Percentiles rank a stretch among this genome's conserved stretches.
These are phyloP conservation scores for Temnothorax rugatulus DNA, from an alignment of 2,888 invertebrate species.

Conservation along the genomic window DNA sequence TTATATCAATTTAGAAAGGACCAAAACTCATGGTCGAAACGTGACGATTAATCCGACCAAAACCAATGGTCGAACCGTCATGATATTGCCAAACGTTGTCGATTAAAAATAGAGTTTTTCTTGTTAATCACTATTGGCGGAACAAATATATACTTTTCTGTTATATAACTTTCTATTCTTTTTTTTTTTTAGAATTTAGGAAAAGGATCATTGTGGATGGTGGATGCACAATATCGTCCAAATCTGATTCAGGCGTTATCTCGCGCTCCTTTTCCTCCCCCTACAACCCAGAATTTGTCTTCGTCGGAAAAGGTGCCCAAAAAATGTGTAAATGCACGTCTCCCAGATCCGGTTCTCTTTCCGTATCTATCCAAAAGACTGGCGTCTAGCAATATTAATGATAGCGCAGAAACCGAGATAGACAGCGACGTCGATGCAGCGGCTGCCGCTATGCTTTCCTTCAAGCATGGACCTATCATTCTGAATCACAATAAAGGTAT, in stretches of 20 bases:
- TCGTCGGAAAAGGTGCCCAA: constrained; percentile 82
- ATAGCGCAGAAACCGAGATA: constrained; percentile 88
- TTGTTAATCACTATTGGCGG: too few species aligned
- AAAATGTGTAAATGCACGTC: constrained; percentile 84
- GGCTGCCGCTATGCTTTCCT: constrained; percentile 95
- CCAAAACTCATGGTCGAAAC: too few species aligned
- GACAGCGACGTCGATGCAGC: constrained; percentile 90
- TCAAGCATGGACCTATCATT: constrained; percentile 94
- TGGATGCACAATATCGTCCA: constrained; percentile 96
- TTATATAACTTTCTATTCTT: not conserved
- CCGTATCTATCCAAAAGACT: constrained; percentile 93
- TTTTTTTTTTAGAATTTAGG: constrained; percentile 92
- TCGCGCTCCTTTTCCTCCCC: constrained; percentile 94
- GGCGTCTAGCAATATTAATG: constrained; percentile 86
- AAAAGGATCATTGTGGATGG: constrained; percentile 98
- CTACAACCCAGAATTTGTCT: constrained; percentile 80
- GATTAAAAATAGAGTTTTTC: too few species aligned
- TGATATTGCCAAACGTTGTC: too few species aligned
- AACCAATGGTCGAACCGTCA: too few species aligned
- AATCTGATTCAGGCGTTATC: constrained; percentile 96
- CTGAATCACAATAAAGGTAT: constrained; percentile 86
- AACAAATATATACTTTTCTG: too few species aligned
- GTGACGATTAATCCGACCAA: too few species aligned
- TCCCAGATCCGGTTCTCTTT: constrained; percentile 93
- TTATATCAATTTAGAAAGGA: too few species aligned